Conservation (phyloP, 1,140 invertebrate genomes). For the Drosophila mayri region DNA sequence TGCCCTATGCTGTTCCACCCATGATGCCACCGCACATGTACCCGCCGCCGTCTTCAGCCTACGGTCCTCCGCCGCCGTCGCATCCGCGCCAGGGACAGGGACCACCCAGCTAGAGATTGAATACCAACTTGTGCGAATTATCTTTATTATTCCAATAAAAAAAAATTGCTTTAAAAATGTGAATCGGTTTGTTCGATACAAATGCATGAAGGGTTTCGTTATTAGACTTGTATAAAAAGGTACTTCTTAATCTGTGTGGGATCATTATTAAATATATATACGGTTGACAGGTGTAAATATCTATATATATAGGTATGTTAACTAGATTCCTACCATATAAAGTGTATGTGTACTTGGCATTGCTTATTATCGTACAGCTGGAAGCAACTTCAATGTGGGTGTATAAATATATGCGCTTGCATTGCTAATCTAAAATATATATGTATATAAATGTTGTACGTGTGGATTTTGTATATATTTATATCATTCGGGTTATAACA, state of each 20-base stretch:
- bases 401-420: conserved; percentile 45
- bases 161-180: conserved; percentile 52
- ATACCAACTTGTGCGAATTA: conserved; percentile 9
- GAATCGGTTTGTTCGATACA: conserved; percentile 44
- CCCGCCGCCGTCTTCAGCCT: conserved; percentile 25
- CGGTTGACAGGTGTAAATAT: conserved; percentile 61
- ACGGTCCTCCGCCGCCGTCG: conserved; percentile 23
- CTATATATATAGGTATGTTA: conserved; percentile 26
- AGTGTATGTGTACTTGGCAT: conserved; percentile 23
- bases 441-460: conserved; percentile 22
- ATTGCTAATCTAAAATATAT: conserved; percentile 33
- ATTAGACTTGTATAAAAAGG: conserved; percentile 74
- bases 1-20: conserved; percentile 49
- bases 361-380: conserved; percentile 44
- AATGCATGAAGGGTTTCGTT: conserved; percentile 53
- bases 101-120: conserved; percentile 27
- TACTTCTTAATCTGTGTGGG: conserved; percentile 79
- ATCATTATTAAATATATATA: conserved; percentile 53
- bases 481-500: conserved; percentile 19
- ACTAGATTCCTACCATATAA: conserved; percentile 14
- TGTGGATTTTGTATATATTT: conserved; percentile 28
- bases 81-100: conserved; percentile 25
- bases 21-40: conserved; percentile 53
- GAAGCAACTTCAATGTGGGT: conserved; percentile 42
- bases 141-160: conserved; percentile 74